A percentile compares a stretch with the other conserved stretches of the same genome.
These are phyloP conservation scores for Bradypodion ventrale DNA, from an alignment of 2,797 vertebrate genomes.

Conservation along the genomic window DNA sequence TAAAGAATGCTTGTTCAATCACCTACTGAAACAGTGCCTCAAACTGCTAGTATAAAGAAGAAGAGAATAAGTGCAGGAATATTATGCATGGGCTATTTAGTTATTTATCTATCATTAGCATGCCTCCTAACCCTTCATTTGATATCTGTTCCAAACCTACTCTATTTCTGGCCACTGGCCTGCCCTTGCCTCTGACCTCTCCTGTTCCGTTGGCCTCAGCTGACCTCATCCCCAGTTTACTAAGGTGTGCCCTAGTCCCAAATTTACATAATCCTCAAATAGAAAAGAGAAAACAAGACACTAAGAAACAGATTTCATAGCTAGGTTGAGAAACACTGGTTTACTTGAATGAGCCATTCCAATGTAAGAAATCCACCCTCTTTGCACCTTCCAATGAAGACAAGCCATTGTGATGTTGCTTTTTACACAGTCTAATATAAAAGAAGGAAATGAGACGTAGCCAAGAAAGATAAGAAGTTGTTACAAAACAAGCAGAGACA, in stretches of 20 bases:
- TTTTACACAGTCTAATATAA: not conserved
- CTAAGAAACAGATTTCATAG: not conserved
- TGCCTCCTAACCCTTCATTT: not conserved
- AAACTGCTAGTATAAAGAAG: too few relatives aligned
- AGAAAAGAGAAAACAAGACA: not conserved
- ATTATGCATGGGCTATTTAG: not conserved
- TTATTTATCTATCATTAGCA: not conserved
- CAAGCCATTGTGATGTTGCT: not conserved
- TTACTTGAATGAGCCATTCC: not conserved
- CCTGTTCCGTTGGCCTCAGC: not conserved
- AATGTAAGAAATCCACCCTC: not conserved
- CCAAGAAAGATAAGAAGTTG: slow-evolving; percentile 10
- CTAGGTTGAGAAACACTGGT: too few relatives aligned
- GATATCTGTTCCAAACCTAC: too few relatives aligned
- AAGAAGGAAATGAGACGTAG: slow-evolving; percentile 2
- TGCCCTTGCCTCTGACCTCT: not conserved
- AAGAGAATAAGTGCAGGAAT: not conserved
- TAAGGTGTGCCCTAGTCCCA: not conserved
- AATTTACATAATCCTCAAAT: not conserved
- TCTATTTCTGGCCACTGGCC: not conserved
- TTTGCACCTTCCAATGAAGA: not conserved
- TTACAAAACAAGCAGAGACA: not conserved
- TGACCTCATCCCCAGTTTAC: too few relatives aligned
- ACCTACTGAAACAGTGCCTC: not conserved
- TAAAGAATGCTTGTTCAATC: not conserved